Evolutionary conservation across 2,888 invertebrate species (phyloP).

Genomic region (Noctua janthe): DNA sequence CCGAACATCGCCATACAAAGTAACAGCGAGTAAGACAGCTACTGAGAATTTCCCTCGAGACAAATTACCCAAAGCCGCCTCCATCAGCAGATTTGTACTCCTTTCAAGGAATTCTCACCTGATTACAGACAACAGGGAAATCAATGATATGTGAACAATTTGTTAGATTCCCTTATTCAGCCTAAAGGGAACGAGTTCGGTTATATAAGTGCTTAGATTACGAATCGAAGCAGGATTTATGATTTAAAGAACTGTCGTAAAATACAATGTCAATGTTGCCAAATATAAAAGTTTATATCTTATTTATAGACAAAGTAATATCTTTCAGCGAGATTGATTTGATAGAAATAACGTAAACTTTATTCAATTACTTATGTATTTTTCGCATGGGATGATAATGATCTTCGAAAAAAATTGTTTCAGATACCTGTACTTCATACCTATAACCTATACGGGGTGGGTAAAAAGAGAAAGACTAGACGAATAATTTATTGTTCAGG

Average conservation of each 20-base stretch:
- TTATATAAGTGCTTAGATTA: constrained; percentile 9
- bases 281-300: neutral
- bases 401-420: neutral
- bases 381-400: neutral
- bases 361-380: neutral
- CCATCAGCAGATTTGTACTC: constrained; percentile 69
- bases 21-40: constrained; percentile 74
- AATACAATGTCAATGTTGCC: neutral
- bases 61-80: constrained; percentile 76
- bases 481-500: neutral
- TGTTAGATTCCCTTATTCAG: constrained; percentile 34
- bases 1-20: constrained; percentile 63
- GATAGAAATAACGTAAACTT: neutral
- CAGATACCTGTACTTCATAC: too few species aligned
- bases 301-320: neutral
- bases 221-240: neutral
- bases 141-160: constrained; percentile 62
- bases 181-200: constrained; percentile 3
- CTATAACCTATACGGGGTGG: too few species aligned
- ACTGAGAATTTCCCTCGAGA: constrained; percentile 79
- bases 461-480: too few species aligned
- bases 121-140: constrained; percentile 64
- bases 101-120: constrained; percentile 67
- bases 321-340: neutral
- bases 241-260: neutral